Base-by-base conservation (phyloP, 23 tunicate genomes). In the Halocynthia roretzi region DNA sequence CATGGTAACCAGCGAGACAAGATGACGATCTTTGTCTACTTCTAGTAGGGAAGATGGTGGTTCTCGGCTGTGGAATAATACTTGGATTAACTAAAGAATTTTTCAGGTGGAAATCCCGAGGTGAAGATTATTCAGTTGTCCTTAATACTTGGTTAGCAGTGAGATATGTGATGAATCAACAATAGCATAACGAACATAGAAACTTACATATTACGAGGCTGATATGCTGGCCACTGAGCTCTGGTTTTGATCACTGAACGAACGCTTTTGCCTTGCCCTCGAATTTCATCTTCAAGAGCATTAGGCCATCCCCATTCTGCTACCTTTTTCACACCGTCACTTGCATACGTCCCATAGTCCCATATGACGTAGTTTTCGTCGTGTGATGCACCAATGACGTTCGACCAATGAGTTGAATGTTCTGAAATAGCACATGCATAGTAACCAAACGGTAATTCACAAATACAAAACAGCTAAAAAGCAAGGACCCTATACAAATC, bases 211-310 rank as follows among this genome's bases (percentile, higher is more conserved):
- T 89, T 89, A 21, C 96, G 52, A 5, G 85, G 91, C 63, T 83
- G 85, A 68, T 81, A 85, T 55, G 99, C 99, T 4, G 99, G 99
- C 99, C 99, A 95, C 55, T 88, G 95, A 17, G 99, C 99, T 62
- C 84, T 81, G 5, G 99, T 95, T 54, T 95, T 95, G 10, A 95
- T 81, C 5, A 95, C 87, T 48, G 96, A 84, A 78, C 84, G 14
- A 44, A 95, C 94, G 18, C 83, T 52, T n/a, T 83, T 80, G 7
- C 72, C 76, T 61, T 85, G 90, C 5, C 83, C 78, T 51, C 81
- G 53, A 14, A 93, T 67, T 71, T 93, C 93, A 10, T 65, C 56
- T 78, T 85, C 91, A 15, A 82, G 71, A 56, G 94, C 76, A 58
- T 79, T 79, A 0, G 83, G 85, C 87, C 87, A 95, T 7, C 99